These are phyloP conservation scores for Eulithis testata DNA, from an alignment of 2,888 invertebrate species.

Conservation along the genomic window DNA sequence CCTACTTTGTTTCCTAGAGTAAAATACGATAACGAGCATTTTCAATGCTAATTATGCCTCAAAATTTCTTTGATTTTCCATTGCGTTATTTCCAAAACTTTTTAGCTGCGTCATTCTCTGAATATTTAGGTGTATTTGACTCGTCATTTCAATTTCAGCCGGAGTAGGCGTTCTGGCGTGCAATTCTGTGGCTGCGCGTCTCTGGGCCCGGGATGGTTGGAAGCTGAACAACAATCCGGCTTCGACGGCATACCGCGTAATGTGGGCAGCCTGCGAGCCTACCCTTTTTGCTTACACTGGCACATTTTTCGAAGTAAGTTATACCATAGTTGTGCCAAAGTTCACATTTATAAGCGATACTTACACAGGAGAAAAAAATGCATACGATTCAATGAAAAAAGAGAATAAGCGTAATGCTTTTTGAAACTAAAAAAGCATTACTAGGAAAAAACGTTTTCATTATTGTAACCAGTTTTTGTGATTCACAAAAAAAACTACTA, in stretches of 20 bases:
- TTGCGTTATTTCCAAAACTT: no score
- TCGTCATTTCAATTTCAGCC: conserved; percentile 50
- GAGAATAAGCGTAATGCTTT: no score
- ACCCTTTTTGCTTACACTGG: conserved; percentile 74
- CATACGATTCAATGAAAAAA: no score
- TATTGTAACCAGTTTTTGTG: no score
- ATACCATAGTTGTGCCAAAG: not conserved
- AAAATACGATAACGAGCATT: conserved; percentile 9
- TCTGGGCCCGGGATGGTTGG: conserved; percentile 72
- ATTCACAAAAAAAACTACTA: no score
- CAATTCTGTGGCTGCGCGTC: conserved; percentile 71
- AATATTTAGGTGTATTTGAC: no score
- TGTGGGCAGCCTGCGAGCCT: conserved; percentile 74
- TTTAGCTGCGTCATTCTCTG: no score
- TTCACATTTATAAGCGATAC: not conserved
- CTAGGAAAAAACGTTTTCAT: no score
- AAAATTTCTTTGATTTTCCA: no score
- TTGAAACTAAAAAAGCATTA: no score
- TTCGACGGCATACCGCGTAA: conserved; percentile 69
- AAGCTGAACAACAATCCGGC: conserved; percentile 72
- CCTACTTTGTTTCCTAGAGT: conserved; percentile 4
- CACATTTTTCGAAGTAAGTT: conserved; percentile 70
- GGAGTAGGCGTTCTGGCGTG: conserved; percentile 75
- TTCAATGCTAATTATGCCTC: no score
- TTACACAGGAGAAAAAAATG: no score